Conservation (phyloP, 1,140 invertebrate species). For the Penaeus vannamei region DNA sequence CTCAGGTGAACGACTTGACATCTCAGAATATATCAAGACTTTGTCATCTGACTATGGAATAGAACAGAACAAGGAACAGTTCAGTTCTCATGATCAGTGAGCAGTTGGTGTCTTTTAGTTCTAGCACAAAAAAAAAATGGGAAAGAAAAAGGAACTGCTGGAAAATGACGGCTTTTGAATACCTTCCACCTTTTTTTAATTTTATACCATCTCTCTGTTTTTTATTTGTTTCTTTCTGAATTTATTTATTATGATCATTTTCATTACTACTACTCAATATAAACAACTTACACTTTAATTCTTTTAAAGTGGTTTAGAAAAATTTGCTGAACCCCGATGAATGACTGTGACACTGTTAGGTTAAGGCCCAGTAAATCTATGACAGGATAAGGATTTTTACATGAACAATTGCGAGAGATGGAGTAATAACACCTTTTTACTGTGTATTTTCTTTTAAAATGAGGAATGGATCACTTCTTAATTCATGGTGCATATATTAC, state of each 20-base stretch:
- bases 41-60: conserved; percentile 22
- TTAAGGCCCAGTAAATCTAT: too few species aligned
- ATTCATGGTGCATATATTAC: too few species aligned
- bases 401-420: too few species aligned
- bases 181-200: too few species aligned
- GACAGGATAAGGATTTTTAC: too few species aligned
- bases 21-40: conserved; percentile 34
- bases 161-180: too few species aligned
- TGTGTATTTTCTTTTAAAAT: too few species aligned
- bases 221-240: not conserved
- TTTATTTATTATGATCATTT: too few species aligned
- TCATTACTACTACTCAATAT: not conserved
- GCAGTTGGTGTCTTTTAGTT: not conserved
- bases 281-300: not conserved
- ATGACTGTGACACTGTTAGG: not conserved
- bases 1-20: conserved; percentile 29
- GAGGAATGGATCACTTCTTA: too few species aligned
- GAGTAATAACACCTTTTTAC: too few species aligned
- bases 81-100: conserved; percentile 43
- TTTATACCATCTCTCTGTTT: not conserved
- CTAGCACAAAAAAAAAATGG: too few species aligned
- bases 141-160: too few species aligned
- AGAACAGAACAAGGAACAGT: conserved; percentile 38
- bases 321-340: conserved; percentile 5
- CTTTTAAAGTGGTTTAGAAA: not conserved